Evolutionary conservation across 2,113 vertebrate genomes (phyloP).

Genomic region (Pelobates fuscus): DNA sequence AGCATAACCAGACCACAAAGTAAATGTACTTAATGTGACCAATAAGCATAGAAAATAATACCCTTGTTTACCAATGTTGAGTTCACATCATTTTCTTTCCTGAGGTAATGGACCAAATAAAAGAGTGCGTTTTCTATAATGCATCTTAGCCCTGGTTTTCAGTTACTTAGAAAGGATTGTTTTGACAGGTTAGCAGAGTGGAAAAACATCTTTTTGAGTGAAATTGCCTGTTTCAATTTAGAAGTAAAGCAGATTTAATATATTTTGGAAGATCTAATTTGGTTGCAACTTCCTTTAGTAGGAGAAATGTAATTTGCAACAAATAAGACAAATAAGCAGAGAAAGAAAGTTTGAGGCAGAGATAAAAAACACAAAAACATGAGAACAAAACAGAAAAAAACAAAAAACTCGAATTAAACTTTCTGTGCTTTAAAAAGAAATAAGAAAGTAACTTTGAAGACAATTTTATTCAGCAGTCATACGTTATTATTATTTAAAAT

Average conservation of each 20-base stretch:
- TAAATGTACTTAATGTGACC: not conserved
- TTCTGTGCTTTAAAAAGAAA: too few species aligned
- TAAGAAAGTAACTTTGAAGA: too few species aligned
- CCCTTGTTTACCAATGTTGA: slow-evolving; percentile 8
- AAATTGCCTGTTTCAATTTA: not conserved
- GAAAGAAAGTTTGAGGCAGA: slow-evolving; percentile 4
- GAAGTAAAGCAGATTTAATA: not conserved
- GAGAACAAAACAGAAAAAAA: slow-evolving; percentile 9
- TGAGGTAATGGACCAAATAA: not conserved
- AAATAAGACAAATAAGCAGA: too few species aligned
- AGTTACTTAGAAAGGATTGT: slow-evolving; percentile 9
- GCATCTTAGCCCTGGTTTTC: slow-evolving; percentile 8
- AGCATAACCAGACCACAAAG: not conserved
- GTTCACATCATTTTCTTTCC: not conserved
- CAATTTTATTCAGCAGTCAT: too few species aligned
- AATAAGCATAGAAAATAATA: not conserved
- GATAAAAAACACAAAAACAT: slow-evolving; percentile 1
- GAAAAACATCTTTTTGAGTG: not conserved
- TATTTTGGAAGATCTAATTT: slow-evolving; percentile 19
- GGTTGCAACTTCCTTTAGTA: not conserved
- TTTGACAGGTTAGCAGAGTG: slow-evolving; percentile 29
- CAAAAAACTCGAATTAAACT: not conserved
- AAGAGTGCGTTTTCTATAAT: not conserved
- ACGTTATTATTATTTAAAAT: too few species aligned
- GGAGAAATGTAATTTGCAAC: slow-evolving; percentile 30